Base-by-base conservation (phyloP, 1,140 invertebrate genomes). In the Cydia splendana region DNA sequence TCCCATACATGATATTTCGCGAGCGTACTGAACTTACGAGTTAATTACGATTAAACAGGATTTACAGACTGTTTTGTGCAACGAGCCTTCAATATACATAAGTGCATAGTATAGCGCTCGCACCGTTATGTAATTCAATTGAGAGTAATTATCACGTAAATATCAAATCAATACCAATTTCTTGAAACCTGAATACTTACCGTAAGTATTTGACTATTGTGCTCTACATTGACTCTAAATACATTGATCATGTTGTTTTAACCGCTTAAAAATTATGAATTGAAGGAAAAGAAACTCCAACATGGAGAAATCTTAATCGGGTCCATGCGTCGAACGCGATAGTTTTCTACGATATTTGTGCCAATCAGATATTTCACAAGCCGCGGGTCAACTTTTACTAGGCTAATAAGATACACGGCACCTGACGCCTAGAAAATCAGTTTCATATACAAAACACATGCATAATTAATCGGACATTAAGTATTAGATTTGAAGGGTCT, bases 371-470 rank as follows among this genome's bases (percentile, higher is more conserved):
- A 74, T 78, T 78, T 78, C 77, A 76, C 67, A 73, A 62, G 34
- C n/a, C 24, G 5, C 28, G 28, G 67, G 71, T 76, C 75, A 76
- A 76, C 67, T 76, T 69, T 78, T 76, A 74, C 51, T 78, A 12
- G 77, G 77, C 73, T 76, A 76, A 76, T 74, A 65, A 78, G 69
- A 78, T 65, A 75, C 77, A n/a, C 9, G 75, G 73, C 75, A 78
- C 65, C 77, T 78, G 75, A 76, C 57, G 38, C 38, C 42, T 65
- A 65, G 51, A 74, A 76, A 74, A 71, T 45, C 34, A 42, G 13
- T 42, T 71, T 67, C 5, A 71, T 71, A 38, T 38, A 38, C 38
- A 71, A 38, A 69, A 38, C 38, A 42, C n/a, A 71, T 71, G 67
- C 67, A 71, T 71, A 71, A 62, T 71, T 42, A 45, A 71, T 71